These are phyloP conservation scores for Mus caroli DNA, from an alignment of 2,797 vertebrate genomes.

Conservation along the genomic window DNA sequence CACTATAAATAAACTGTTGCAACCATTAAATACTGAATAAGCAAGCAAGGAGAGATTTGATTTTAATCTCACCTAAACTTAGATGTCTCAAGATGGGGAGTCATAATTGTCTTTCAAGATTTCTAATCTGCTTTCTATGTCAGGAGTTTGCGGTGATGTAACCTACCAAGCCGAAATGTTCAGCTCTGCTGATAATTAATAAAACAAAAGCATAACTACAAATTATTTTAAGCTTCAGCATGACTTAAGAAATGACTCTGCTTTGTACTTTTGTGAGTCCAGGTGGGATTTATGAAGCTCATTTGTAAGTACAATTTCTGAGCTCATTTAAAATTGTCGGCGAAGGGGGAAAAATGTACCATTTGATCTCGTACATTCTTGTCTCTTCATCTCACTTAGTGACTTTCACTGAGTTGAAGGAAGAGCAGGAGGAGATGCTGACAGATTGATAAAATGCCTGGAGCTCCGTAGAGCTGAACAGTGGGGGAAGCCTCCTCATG, in stretches of 20 bases:
- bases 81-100: background rate
- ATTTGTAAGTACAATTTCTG: conserved; percentile 2
- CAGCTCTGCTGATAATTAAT: conserved; percentile 21
- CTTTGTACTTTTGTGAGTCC: background rate
- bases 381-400: conserved; percentile 24
- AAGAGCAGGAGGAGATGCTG: background rate
- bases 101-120: conserved; percentile 1
- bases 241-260: background rate
- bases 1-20: background rate
- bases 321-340: conserved; percentile 31
- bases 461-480: background rate
- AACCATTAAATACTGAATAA: background rate
- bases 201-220: background rate
- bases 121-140: background rate
- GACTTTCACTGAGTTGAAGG: conserved; percentile 10
- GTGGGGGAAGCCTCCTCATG: background rate
- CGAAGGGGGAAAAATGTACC: background rate
- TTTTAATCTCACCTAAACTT: background rate
- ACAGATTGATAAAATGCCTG: background rate
- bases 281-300: background rate
- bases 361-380: conserved; percentile 24
- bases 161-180: background rate
- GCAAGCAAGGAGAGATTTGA: background rate
- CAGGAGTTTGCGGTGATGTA: background rate
- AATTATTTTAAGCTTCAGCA: background rate